Evolutionary conservation across 2,888 invertebrate species (phyloP).

Genomic region (Tenthredo mesomela): DNA sequence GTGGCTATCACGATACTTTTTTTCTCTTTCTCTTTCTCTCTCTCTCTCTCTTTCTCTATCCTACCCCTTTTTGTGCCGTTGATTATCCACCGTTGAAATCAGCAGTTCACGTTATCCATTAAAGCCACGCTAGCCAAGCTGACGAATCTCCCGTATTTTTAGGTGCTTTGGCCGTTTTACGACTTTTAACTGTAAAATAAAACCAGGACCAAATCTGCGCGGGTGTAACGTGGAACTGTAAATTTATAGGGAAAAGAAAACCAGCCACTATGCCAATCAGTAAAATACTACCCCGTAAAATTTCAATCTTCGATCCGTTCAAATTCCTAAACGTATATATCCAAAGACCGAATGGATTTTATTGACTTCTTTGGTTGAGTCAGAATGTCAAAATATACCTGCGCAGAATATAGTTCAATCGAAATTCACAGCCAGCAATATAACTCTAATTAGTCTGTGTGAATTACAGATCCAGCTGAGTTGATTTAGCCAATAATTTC

Average conservation of each 20-base stretch:
- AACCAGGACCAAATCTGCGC: slow-evolving; percentile 22
- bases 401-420: neutral
- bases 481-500: neutral
- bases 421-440: neutral
- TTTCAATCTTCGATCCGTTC: slow-evolving; percentile 36
- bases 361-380: neutral
- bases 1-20: slow-evolving; percentile 20
- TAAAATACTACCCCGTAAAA: slow-evolving; percentile 31
- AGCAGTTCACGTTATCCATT: slow-evolving; percentile 47
- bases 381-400: neutral
- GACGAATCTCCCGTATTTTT: slow-evolving; percentile 46
- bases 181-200: slow-evolving; percentile 40
- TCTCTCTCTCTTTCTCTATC: neutral
- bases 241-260: slow-evolving; percentile 22
- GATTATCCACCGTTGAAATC: slow-evolving; percentile 48
- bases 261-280: slow-evolving; percentile 39
- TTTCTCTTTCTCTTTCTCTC: neutral
- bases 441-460: neutral
- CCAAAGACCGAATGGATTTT: slow-evolving; percentile 19
- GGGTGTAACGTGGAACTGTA: neutral
- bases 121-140: slow-evolving; percentile 46
- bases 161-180: slow-evolving; percentile 40
- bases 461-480: neutral
- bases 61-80: slow-evolving; percentile 27
- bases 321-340: neutral